Conservation (phyloP, 2,797 vertebrate species). For the Strix occidentalis region DNA sequence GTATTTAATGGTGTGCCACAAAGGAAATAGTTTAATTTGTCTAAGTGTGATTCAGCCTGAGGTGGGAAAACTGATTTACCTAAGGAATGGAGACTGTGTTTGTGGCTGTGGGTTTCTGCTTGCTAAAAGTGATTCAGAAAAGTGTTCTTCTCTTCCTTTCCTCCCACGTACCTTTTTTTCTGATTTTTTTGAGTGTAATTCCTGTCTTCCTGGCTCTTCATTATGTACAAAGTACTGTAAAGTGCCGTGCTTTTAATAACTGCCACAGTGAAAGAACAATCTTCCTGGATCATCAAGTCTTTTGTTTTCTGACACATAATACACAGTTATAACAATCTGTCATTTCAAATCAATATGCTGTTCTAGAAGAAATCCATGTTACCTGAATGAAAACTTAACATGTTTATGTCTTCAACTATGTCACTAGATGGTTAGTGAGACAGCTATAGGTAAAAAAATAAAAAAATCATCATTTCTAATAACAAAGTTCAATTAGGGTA, state of each 20-base stretch:
- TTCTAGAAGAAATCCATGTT: not conserved
- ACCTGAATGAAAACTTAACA: not conserved
- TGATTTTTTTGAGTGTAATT: not conserved
- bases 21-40: not conserved
- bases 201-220: not conserved
- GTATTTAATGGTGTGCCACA: not conserved
- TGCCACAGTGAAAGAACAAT: not conserved
- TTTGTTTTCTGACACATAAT: not conserved
- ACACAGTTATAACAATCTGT: not conserved
- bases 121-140: not conserved
- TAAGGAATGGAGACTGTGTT: not conserved
- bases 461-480: not conserved
- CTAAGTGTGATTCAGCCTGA: conserved; percentile 8
- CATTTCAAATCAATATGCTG: not conserved
- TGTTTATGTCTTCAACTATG: not conserved
- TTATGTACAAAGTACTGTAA: not conserved
- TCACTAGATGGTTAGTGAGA: not conserved
- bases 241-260: not conserved
- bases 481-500: not conserved
- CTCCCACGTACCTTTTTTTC: not conserved
- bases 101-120: not conserved
- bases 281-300: not conserved
- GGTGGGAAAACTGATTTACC: conserved; percentile 3
- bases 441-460: not conserved
- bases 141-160: not conserved